Conservation (phyloP, 2,113 vertebrate species). For the Castor canadensis region DNA sequence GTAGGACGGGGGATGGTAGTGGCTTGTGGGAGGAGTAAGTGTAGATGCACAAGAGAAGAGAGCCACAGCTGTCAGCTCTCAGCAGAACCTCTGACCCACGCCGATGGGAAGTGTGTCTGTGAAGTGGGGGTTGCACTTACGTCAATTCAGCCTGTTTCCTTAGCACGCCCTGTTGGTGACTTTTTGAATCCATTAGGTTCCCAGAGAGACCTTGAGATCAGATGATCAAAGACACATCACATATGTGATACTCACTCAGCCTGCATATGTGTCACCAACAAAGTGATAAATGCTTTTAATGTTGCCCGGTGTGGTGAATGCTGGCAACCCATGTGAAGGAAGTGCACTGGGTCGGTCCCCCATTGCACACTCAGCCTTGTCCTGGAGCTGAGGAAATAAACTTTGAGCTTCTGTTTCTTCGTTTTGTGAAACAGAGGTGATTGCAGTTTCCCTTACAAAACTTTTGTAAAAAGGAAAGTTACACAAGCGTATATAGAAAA, state of each 20-base stretch:
- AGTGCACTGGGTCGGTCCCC: accelerated
- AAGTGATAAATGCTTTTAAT: not conserved
- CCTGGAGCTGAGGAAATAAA: not conserved
- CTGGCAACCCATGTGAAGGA: not conserved
- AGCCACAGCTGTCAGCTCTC: not conserved
- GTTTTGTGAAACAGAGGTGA: not conserved
- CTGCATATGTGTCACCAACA: not conserved
- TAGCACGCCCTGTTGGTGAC: not conserved
- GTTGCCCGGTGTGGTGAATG: not conserved
- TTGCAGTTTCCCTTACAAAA: not conserved
- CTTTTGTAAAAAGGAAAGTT: not conserved
- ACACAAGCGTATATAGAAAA: not conserved
- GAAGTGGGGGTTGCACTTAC: not conserved
- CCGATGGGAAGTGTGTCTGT: not conserved
- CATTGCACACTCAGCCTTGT: not conserved
- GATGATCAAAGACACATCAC: not conserved
- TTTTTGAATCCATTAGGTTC: not conserved
- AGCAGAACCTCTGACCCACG: not conserved
- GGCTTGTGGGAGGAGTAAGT: not conserved
- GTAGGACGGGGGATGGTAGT: not conserved
- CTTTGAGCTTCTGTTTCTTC: not conserved
- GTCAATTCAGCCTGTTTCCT: not conserved
- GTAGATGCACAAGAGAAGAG: not conserved
- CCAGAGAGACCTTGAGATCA: not conserved
- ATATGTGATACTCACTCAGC: not conserved